These are phyloP conservation scores for Helicoverpa assulta DNA, from an alignment of 2,888 invertebrate genomes.

Conservation along the genomic window DNA sequence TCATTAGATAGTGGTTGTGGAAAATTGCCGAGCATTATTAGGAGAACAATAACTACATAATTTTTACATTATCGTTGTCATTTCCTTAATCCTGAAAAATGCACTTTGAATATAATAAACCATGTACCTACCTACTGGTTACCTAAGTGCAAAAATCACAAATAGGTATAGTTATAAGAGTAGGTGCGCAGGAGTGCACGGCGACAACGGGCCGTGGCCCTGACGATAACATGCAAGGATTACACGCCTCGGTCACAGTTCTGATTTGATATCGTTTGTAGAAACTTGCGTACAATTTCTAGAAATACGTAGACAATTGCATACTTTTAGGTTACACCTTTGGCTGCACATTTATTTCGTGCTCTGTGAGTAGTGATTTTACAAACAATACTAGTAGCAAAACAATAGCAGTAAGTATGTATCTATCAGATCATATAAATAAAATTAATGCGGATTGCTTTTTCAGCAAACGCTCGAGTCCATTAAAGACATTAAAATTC, in stretches of 20 bases:
- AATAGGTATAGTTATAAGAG: background rate
- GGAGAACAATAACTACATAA: slow-evolving; percentile 7
- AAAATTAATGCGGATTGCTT: too few relatives aligned
- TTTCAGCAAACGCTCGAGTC: too few relatives aligned
- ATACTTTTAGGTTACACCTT: too few relatives aligned
- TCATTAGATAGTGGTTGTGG: slow-evolving; percentile 30
- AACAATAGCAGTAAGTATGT: too few relatives aligned
- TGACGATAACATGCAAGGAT: slow-evolving; percentile 28
- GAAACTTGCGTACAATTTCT: slow-evolving; percentile 6
- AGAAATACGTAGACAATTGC: background rate
- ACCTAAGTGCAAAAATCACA: too few relatives aligned
- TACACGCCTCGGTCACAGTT: slow-evolving; percentile 21
- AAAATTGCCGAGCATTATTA: slow-evolving; percentile 25
- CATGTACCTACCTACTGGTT: too few relatives aligned
- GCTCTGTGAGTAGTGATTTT: too few relatives aligned
- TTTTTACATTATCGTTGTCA: slow-evolving; percentile 5
- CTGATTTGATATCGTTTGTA: slow-evolving; percentile 12
- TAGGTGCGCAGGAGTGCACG: slow-evolving; percentile 31
- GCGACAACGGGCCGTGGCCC: slow-evolving; percentile 13
- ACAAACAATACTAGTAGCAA: too few relatives aligned
- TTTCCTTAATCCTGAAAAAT: background rate
- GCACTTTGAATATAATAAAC: background rate
- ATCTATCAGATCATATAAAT: too few relatives aligned
- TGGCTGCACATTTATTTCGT: too few relatives aligned
- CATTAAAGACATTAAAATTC: too few relatives aligned